These are phyloP conservation scores for Ochotona princeps DNA, from an alignment of 2,113 vertebrate species.

Conservation along the genomic window DNA sequence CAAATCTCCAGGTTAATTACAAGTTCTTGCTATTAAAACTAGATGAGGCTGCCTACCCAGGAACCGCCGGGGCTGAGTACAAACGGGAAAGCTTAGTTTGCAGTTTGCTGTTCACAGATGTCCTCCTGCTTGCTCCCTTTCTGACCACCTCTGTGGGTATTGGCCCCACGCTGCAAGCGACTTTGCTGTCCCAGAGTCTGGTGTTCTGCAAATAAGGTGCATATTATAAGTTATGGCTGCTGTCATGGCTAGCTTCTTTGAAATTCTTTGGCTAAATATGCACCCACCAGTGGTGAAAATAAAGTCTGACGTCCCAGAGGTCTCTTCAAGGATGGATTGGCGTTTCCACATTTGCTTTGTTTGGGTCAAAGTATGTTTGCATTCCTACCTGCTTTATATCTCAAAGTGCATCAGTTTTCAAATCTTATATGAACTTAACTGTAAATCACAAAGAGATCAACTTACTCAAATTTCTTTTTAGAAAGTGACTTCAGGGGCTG, in stretches of 20 bases:
- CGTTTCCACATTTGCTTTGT: not conserved
- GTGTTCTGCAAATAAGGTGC: constrained; percentile 7
- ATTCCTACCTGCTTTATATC: not conserved
- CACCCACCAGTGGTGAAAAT: constrained; percentile 3
- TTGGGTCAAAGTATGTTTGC: not conserved
- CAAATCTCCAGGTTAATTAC: not conserved
- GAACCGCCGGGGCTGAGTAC: not conserved
- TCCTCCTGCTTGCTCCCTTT: not conserved
- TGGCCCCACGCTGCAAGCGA: not conserved
- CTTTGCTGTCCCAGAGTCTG: not conserved
- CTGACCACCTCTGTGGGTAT: not conserved
- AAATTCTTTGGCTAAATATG: not conserved
- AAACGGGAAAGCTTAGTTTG: not conserved
- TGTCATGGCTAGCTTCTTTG: not conserved
- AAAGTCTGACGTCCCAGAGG: not conserved
- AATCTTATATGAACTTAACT: not conserved
- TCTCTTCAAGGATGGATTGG: not conserved
- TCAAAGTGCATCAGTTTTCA: not conserved
- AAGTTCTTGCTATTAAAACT: not conserved
- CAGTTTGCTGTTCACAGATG: not conserved
- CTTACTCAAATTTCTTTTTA: constrained; percentile 15
- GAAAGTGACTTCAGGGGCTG: not conserved
- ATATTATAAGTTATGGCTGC: not conserved
- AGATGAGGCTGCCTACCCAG: not conserved
- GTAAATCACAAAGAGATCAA: not conserved